phyloP scores from a whole-genome alignment of 2,888 invertebrate genomes.

The Caenorhabditis macrosperma region DNA sequence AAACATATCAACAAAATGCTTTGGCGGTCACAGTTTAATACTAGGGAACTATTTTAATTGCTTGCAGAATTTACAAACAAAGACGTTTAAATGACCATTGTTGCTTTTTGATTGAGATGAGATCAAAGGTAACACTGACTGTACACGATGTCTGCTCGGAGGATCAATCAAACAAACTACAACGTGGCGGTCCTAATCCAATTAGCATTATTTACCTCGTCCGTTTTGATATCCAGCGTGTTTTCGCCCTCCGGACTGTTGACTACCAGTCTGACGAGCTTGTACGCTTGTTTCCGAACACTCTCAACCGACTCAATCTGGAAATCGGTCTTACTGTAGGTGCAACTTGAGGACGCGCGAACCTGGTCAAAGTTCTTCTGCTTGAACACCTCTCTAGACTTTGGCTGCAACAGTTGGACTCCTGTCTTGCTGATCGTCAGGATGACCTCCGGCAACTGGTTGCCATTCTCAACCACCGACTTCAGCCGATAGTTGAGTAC shows the following conservation, averaged over 20 bases:
- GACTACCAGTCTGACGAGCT: constrained; percentile 42
- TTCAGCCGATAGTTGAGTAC: constrained; percentile 91
- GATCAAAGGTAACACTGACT: constrained; percentile 24
- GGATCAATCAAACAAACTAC: constrained; percentile 23
- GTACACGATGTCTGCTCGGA: constrained; percentile 44
- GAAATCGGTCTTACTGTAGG: constrained; percentile 1
- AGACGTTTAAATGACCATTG: background rate
- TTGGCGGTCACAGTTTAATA: constrained; percentile 48
- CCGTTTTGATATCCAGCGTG: constrained; percentile 55
- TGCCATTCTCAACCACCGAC: constrained; percentile 40
- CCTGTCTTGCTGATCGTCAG: constrained; percentile 60
- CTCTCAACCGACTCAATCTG: constrained; percentile 59
- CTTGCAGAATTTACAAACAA: constrained; percentile 8
- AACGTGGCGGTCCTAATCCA: too few species aligned
- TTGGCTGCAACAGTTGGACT: constrained; percentile 57
- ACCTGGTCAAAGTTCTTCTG: constrained; percentile 58
- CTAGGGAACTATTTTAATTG: constrained; percentile 18
- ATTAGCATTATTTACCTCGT: constrained; percentile 52
- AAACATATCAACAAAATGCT: background rate
- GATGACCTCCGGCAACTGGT: constrained; percentile 55
- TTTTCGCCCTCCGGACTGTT: constrained; percentile 30
- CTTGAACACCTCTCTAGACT: constrained; percentile 55
- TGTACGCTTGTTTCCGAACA: constrained; percentile 51
- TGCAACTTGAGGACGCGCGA: constrained; percentile 9
- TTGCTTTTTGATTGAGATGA: background rate